Evolutionary conservation across 2,797 vertebrate genomes (phyloP).

Genomic region (Corythornis leucogaster): DNA sequence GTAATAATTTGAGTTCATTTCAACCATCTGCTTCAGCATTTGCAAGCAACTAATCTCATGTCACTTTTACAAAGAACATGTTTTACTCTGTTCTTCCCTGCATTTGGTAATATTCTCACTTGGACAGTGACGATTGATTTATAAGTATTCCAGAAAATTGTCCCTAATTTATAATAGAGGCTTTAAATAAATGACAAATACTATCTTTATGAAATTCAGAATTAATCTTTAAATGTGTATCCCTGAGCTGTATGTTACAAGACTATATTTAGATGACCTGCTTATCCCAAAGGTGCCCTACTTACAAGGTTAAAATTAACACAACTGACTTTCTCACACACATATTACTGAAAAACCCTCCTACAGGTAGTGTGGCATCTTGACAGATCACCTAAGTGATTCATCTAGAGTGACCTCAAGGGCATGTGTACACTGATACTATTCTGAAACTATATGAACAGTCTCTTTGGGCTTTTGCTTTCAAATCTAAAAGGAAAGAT

Average conservation of each 20-base stretch:
- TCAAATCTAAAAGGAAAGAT: not conserved
- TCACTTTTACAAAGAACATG: not conserved
- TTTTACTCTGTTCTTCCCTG: not conserved
- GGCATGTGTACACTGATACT: not conserved
- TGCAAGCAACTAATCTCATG: not conserved
- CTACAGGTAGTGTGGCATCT: fast-evolving
- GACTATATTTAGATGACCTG: not conserved
- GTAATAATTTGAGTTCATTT: not conserved
- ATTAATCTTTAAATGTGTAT: not conserved
- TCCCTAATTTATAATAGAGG: not conserved
- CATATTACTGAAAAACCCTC: not conserved
- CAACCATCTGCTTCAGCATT: not conserved
- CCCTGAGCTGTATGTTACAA: not conserved
- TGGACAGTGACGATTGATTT: not conserved
- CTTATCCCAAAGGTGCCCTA: not conserved
- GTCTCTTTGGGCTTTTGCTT: not conserved
- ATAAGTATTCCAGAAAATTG: not conserved
- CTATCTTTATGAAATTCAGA: not conserved
- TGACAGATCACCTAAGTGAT: not conserved
- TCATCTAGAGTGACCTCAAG: not conserved
- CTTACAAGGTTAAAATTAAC: not conserved
- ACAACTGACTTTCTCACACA: not conserved
- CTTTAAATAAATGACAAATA: not conserved
- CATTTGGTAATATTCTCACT: not conserved
- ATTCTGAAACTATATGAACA: not conserved